phyloP scores from a whole-genome alignment of 1,140 invertebrate species.

The Rhagoletis zephyria region DNA sequence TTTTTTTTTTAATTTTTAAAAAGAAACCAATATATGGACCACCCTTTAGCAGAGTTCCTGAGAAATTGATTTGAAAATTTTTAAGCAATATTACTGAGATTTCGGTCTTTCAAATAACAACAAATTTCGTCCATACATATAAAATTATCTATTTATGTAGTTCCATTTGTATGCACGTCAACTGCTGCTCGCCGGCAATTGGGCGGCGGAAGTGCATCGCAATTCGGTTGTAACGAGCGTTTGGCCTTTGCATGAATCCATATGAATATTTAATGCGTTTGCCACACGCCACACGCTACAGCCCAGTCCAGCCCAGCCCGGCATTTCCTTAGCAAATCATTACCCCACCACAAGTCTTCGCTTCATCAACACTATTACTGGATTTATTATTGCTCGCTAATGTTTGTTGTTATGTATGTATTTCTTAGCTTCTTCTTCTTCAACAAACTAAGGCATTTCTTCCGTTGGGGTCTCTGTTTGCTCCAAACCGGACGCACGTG shows the following conservation, averaged over 20 bases:
- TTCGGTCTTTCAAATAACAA: too few relatives aligned
- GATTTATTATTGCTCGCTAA: slow-evolving; percentile 12
- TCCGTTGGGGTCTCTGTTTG: slow-evolving; percentile 28
- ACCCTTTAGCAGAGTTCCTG: too few relatives aligned
- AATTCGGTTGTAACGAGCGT: not conserved
- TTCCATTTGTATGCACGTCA: not conserved
- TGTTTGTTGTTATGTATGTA: slow-evolving; percentile 41
- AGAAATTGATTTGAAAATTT: too few relatives aligned
- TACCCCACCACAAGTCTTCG: not conserved
- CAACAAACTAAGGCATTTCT: slow-evolving; percentile 28
- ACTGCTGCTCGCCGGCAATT: not conserved
- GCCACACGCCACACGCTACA: not conserved
- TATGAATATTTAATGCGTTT: not conserved
- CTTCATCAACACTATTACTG: slow-evolving; percentile 10
- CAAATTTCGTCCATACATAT: too few relatives aligned
- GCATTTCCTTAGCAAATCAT: not conserved
- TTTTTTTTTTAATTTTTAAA: too few relatives aligned
- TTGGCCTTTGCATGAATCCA: not conserved
- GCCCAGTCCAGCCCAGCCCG: not conserved
- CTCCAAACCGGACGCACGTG: slow-evolving; percentile 54
- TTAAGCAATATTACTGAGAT: too few relatives aligned
- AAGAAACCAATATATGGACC: too few relatives aligned
- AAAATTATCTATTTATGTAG: not conserved
- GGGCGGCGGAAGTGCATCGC: not conserved
- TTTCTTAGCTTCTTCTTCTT: slow-evolving; percentile 10